Evolutionary conservation across 2,888 invertebrate species (phyloP), one percentile per base, ranked within the genome.

Genomic region (Thecocarcelia acutangulata): DNA sequence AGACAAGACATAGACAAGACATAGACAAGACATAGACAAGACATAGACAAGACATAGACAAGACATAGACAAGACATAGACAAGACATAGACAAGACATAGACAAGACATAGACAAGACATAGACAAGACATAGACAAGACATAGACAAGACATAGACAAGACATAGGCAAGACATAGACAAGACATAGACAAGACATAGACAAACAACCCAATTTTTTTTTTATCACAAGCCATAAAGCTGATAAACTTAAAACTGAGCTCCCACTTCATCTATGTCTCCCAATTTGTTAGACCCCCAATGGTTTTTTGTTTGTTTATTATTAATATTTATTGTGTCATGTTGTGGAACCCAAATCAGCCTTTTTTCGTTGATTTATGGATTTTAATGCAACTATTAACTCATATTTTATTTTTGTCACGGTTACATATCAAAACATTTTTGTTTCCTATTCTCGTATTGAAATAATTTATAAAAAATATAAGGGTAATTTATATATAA

Each of bases 301-400:
- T n/a, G n/a, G 33, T 8, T n/a, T 2, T n/a, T 37, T 17, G 40
- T 40, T 37, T 33, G 4, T 33, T 19, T 28, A n/a, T n/a, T n/a
- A 5, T 24, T 24, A 5, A 2, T 44, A 12, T 58, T 19, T 15
- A 13, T 37, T 13, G 1, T 40, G 15, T 46, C 3, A 40, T 3
- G 4, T 11, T 19, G n/a, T n/a, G 58, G 48, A 58, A 48, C 40
- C 37, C 40, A 61, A 72, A 61, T 28, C 24, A 42, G 48, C 50
- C 19, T 12, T 42, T 59, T 61, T 8, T 9, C n/a, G 9, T 48
- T 75, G 74, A 66, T 75, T 75, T 66, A 50, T 75, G 19, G 24
- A 28, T 58, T 48, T 58, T 12, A n/a, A 48, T 6, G 21, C 19
- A 21, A 46, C 17, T 15, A 21, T 12, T 21, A 42, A 24, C 59